Evolutionary conservation across 2,888 invertebrate genomes (phyloP).

Genomic region (Chloromyia formosa): DNA sequence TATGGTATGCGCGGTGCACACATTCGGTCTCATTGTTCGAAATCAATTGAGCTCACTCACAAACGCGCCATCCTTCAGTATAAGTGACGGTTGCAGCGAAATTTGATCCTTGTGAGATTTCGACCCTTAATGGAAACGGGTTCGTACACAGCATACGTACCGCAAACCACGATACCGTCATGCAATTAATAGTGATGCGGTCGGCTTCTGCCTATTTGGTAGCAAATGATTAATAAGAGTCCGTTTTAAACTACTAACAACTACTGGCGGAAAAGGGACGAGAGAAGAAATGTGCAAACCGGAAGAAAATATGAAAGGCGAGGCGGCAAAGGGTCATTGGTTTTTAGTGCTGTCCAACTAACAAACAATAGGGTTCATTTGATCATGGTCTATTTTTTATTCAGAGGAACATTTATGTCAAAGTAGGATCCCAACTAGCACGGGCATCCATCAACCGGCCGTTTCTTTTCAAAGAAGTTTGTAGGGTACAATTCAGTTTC

Average conservation of each 20-base stretch:
- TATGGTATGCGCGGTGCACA: slow-evolving; percentile 18
- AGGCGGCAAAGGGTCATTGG: too few species aligned
- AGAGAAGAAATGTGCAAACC: too few species aligned
- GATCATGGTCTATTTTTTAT: too few species aligned
- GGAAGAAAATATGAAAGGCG: too few species aligned
- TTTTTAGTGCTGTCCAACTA: too few species aligned
- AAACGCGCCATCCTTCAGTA: slow-evolving; percentile 28
- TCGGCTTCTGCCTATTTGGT: not conserved
- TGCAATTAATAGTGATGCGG: slow-evolving; percentile 28
- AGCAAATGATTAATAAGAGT: not conserved
- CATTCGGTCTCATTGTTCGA: slow-evolving; percentile 8
- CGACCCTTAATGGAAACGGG: slow-evolving; percentile 2
- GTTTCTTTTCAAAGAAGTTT: too few species aligned
- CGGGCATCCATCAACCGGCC: too few species aligned
- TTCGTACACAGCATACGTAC: not conserved
- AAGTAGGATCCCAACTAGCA: too few species aligned
- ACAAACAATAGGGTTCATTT: too few species aligned
- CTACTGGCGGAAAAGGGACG: too few species aligned
- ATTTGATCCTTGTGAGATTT: slow-evolving; percentile 44
- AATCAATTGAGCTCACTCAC: slow-evolving; percentile 37
- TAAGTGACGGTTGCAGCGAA: slow-evolving; percentile 30
- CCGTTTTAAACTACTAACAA: not conserved
- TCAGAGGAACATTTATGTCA: too few species aligned
- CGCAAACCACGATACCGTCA: not conserved
- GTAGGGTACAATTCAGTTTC: too few species aligned